Base-by-base conservation (phyloP, 2,113 vertebrate species). In the Oostethus manadensis region DNA sequence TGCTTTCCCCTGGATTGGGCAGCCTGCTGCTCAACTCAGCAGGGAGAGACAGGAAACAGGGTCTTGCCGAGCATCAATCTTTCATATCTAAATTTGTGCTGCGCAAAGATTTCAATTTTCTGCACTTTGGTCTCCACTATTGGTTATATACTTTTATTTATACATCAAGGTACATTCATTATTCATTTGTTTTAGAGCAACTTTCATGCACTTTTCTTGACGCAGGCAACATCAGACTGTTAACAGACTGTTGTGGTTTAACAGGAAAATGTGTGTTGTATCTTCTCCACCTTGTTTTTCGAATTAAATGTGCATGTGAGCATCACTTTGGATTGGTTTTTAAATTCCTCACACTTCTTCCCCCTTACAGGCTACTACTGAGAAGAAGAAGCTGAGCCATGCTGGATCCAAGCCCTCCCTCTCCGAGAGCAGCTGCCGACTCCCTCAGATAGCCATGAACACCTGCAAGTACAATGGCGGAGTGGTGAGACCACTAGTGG, bases 381-480 rank as follows among this genome's bases (percentile, higher is more conserved):
- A 89, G 79, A 66, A 86, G 70, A 84, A 66, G 70, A 89, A 83
- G 65, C 85, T 88, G 88, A 92, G 90, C 92, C 94, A 94, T 94
- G 94, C 87, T 77, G 89, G 90, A 88, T 91, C 91, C 88, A 82
- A 70, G 87, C 77, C 49, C 74, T 86, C 89, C 75, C 79, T 88
- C 86, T 83, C 80, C 51, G 76, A 92, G 82, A 89, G 89, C 84
- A 87, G 88, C 62, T 79, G 86, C 71, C 78, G 86, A 83, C 81
- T 89, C 86, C 72, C 90, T 86, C 80, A 89, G 90, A 92, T 91
- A 92, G 93, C 91, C 93, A 96, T 96, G 94, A 96, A 92, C 88
- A 91, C 91, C 90, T 92, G 90, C 88, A 92, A 90, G 72, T 91
- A 91, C 89, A 94, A 93, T 84, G 93, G 93, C 72, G 92, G 92